Base-by-base conservation (phyloP, 2,888 invertebrate genomes). In the Dasypogon diadema region DNA sequence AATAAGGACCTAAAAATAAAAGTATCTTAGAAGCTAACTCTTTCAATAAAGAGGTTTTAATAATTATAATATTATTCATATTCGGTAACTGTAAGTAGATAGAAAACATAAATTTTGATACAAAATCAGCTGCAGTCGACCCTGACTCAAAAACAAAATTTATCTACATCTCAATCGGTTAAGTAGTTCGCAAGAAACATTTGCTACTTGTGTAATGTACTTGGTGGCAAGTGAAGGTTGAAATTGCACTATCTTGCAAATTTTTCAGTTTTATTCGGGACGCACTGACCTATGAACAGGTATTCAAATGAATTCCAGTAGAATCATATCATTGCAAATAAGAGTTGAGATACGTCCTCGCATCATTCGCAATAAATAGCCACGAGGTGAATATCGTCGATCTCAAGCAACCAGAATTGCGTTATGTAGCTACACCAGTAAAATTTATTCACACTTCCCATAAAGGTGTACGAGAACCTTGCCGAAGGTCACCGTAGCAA, bases 401-500 rank as follows among this genome's bases (percentile, higher is more conserved):
- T 42, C 42, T 12, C 8, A 42, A 42, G 42, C n/a, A 2, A 12
- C n/a, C 12, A 12, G n/a, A 10, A 42, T 42, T 6, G 42, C 42
- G 42, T 42, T 42, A 42, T 8, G 8, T 12, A 42, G 34, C 5
- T 30, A 30, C 34, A n/a, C n/a, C 8, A 30, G 42, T 3, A 12
- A 1, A 42, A 42, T 42, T 42, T 42, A 42, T 42, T 42, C 42
- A 42, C 42, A 42, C 42, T 42, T 42, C n/a, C 42, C 42, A 42
- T 42, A 42, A 12, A 42, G n/a, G 42, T 42, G 12, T 42, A 12
- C n/a, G 60, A 60, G 60, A 18, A 37, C 60, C 60, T 60, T 60
- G 60, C 2, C 37, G 60, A 60, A 60, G 60, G 60, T 60, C 37
- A 60, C 37, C 18, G 34, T 37, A 21, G 34, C 37, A 60, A 60